Evolutionary conservation across 2,797 vertebrate genomes (phyloP).

Genomic region (Buceros bicornis): DNA sequence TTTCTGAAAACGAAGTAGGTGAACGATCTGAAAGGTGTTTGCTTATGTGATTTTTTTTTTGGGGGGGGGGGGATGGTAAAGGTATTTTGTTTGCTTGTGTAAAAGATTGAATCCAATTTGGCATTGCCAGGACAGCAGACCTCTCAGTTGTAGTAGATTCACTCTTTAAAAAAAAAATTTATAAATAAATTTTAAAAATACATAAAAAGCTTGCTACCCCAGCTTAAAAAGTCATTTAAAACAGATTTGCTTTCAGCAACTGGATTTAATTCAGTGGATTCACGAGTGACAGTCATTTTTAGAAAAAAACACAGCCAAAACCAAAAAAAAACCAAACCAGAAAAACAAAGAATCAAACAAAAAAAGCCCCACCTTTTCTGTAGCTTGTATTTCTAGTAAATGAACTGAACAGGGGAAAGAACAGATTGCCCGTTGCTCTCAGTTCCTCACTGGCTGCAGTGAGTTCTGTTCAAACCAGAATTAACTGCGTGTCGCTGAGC

Average conservation of each 20-base stretch:
- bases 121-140: neutral
- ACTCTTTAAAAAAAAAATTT: neutral
- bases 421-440: neutral
- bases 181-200: neutral
- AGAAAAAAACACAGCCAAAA: neutral
- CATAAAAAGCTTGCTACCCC: neutral
- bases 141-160: neutral
- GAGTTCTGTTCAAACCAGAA: neutral
- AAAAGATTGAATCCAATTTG: neutral
- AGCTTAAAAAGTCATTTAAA: neutral
- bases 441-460: neutral
- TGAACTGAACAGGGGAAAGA: neutral
- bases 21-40: neutral
- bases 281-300: neutral
- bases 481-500: accelerated
- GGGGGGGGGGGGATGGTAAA: neutral
- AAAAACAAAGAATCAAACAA: neutral
- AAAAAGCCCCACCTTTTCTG: neutral
- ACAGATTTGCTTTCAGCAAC: neutral
- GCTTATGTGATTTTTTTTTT: neutral
- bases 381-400: neutral
- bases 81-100: neutral
- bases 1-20: neutral
- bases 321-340: neutral
- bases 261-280: neutral